Evolutionary conservation across 2,797 vertebrate genomes (phyloP).

Genomic region (Tapera naevia): DNA sequence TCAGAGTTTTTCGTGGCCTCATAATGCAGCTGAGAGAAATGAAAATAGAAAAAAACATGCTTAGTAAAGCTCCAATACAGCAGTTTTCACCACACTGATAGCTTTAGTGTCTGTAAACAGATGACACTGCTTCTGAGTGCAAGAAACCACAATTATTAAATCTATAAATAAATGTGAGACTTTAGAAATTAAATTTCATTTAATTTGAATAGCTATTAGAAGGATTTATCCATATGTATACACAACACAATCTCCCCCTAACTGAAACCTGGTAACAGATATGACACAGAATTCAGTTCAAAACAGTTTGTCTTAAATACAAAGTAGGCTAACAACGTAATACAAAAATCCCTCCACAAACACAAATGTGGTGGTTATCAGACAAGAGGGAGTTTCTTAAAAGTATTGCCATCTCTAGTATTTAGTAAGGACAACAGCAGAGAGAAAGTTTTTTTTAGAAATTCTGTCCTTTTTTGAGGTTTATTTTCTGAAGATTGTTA

Average conservation of each 20-base stretch:
- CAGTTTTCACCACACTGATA: background rate
- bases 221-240: background rate
- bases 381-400: background rate
- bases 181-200: slow-evolving; percentile 26
- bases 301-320: background rate
- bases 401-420: background rate
- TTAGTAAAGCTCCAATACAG: background rate
- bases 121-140: background rate
- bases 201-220: background rate
- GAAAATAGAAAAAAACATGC: background rate
- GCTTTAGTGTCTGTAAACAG: background rate
- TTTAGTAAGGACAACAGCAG: background rate
- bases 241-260: background rate
- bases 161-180: background rate
- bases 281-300: background rate
- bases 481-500: background rate
- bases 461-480: background rate
- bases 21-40: background rate
- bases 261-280: background rate
- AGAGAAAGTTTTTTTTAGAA: background rate
- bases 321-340: background rate
- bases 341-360: background rate
- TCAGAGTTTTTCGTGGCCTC: background rate
- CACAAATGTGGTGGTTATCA: background rate
- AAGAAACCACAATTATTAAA: background rate